These are phyloP conservation scores for Limosa lapponica DNA, from an alignment of 2,797 vertebrate genomes.

Conservation along the genomic window DNA sequence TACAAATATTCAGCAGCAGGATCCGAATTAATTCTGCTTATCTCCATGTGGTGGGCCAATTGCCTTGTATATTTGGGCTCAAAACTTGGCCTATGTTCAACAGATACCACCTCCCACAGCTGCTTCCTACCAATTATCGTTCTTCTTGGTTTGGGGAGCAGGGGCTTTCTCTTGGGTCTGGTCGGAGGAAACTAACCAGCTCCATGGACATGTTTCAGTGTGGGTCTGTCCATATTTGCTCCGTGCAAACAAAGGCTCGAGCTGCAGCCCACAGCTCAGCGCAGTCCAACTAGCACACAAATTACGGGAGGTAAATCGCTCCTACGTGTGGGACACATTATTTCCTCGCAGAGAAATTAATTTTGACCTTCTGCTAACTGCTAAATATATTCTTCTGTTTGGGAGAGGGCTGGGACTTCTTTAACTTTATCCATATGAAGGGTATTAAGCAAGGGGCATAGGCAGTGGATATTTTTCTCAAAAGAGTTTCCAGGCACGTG, in stretches of 20 bases:
- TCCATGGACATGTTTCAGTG: not conserved
- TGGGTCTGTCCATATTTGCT: not conserved
- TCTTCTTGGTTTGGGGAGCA: not conserved
- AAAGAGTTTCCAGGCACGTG: not conserved
- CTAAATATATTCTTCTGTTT: not conserved
- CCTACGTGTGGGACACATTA: not conserved
- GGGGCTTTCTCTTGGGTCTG: not conserved
- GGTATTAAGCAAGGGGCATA: not conserved
- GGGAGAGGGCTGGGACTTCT: not conserved
- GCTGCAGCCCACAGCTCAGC: not conserved
- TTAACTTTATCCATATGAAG: constrained; percentile 4
- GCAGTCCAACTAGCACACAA: not conserved
- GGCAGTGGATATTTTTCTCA: not conserved
- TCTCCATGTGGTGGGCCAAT: fast-evolving
- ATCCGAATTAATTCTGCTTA: not conserved
- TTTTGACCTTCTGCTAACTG: not conserved
- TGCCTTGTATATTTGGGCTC: not conserved
- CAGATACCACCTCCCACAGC: not conserved
- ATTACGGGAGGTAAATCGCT: not conserved
- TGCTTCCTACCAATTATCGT: not conserved
- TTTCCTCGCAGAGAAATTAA: not conserved
- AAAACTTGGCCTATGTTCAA: not conserved
- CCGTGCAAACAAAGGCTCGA: not conserved
- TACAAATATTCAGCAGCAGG: not conserved
- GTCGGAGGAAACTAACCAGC: not conserved